phyloP scores from a whole-genome alignment of 1,140 invertebrate species.

The Micrasema longulum region DNA sequence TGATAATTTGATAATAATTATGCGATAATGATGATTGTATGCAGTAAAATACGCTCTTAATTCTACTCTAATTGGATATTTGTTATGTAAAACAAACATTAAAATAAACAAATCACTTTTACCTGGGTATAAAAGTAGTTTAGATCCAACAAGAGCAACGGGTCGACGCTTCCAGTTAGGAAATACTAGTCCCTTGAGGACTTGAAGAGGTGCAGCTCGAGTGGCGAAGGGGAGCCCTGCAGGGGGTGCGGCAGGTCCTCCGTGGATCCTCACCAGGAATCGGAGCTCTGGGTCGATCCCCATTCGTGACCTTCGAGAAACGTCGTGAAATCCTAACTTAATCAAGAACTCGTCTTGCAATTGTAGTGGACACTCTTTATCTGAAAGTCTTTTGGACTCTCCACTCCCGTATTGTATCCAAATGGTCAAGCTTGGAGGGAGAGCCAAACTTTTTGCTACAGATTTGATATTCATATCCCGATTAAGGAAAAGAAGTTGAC shows the following conservation, averaged over 20 bases:
- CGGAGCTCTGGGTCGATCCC: slow-evolving; percentile 75
- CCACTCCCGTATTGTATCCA: slow-evolving; percentile 75
- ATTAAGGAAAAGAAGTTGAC: slow-evolving; percentile 71
- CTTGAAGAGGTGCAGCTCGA: slow-evolving; percentile 70
- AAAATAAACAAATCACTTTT: slow-evolving; percentile 21
- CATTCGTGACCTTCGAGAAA: slow-evolving; percentile 70
- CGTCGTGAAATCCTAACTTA: slow-evolving; percentile 71
- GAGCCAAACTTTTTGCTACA: slow-evolving; percentile 71
- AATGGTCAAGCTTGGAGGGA: slow-evolving; percentile 70
- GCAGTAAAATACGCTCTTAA: too few relatives aligned
- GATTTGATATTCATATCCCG: slow-evolving; percentile 71
- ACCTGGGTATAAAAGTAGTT: slow-evolving; percentile 72
- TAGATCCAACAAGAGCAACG: slow-evolving; percentile 72
- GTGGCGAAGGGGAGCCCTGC: slow-evolving; percentile 62
- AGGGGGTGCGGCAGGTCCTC: slow-evolving; percentile 67
- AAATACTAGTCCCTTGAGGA: slow-evolving; percentile 77
- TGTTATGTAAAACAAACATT: not conserved
- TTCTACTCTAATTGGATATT: too few relatives aligned
- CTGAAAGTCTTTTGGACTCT: slow-evolving; percentile 68
- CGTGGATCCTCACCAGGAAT: slow-evolving; percentile 72
- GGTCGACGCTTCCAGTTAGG: slow-evolving; percentile 75
- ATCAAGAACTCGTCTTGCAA: slow-evolving; percentile 74
- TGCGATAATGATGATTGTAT: too few relatives aligned
- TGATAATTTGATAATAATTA: too few relatives aligned
- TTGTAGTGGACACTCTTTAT: slow-evolving; percentile 70